phyloP scores from a whole-genome alignment of 1,140 invertebrate species.

The Colletes latitarsis region DNA sequence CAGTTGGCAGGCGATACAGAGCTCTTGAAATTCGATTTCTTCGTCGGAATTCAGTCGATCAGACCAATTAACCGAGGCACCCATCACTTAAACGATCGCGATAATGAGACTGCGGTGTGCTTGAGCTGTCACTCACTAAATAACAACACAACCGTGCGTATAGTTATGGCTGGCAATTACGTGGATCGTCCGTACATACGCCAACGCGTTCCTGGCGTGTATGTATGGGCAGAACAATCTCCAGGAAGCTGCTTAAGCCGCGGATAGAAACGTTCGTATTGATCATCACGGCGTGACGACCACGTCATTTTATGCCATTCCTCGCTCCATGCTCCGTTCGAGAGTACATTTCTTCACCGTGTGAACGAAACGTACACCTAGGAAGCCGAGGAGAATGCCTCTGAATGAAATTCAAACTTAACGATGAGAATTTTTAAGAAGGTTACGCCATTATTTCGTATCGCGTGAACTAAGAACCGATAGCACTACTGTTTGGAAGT shows the following conservation, averaged over 20 bases:
- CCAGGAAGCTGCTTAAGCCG: constrained; percentile 11
- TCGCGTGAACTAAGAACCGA: no score
- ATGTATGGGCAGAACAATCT: not conserved
- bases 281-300: constrained; percentile 55
- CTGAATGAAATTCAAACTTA: no score
- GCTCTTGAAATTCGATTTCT: not conserved
- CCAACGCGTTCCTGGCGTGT: not conserved
- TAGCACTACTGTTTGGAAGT: no score
- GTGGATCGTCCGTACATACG: not conserved
- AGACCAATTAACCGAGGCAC: constrained; percentile 26
- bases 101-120: constrained; percentile 27
- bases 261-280: constrained; percentile 46
- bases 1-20: no score
- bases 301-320: constrained; percentile 14
- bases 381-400: no score
- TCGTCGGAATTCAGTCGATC: not conserved
- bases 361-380: constrained; percentile 7
- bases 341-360: not conserved
- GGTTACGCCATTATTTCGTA: no score
- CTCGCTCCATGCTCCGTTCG: constrained; percentile 1
- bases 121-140: constrained; percentile 39
- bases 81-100: constrained; percentile 13
- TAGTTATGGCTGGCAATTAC: constrained; percentile 25
- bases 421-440: no score
- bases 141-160: constrained; percentile 8